Evolutionary conservation across 2,888 invertebrate genomes (phyloP).

Genomic region (Boloria euphrosyne): DNA sequence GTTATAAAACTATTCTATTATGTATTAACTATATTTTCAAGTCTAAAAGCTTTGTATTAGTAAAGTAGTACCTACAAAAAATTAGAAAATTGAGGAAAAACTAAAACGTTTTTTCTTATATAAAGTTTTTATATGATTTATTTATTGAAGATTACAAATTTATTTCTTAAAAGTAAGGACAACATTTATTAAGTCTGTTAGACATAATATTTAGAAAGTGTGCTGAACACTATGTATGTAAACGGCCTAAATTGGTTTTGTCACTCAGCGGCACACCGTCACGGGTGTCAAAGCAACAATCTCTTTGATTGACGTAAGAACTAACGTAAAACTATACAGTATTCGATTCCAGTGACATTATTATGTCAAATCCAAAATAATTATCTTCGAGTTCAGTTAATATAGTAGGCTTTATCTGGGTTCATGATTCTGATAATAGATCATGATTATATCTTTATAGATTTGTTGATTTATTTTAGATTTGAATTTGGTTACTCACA

Average conservation of each 20-base stretch:
- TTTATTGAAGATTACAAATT: too few relatives aligned
- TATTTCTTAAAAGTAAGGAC: not conserved
- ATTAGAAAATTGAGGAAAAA: too few relatives aligned
- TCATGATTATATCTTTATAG: slow-evolving; percentile 10
- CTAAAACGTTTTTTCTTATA: too few relatives aligned
- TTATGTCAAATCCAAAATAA: slow-evolving; percentile 24
- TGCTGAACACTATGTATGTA: slow-evolving; percentile 16
- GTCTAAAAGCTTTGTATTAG: too few relatives aligned
- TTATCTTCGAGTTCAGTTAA: slow-evolving; percentile 12
- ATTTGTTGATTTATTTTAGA: slow-evolving; percentile 7
- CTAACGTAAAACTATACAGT: slow-evolving; percentile 14
- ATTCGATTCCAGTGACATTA: slow-evolving; percentile 25
- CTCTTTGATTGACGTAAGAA: slow-evolving; percentile 28
- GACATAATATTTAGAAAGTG: slow-evolving; percentile 4
- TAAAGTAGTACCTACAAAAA: too few relatives aligned
- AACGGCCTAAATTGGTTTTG: slow-evolving; percentile 22
- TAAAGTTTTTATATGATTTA: too few relatives aligned
- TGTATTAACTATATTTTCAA: too few relatives aligned
- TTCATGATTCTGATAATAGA: slow-evolving; percentile 4
- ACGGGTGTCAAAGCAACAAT: slow-evolving; percentile 25
- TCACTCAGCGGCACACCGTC: slow-evolving; percentile 15
- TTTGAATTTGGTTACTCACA: not conserved
- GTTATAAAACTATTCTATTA: too few relatives aligned
- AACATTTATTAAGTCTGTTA: not conserved
- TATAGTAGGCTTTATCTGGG: slow-evolving; percentile 16